Evolutionary conservation across 2,888 invertebrate genomes (phyloP), one percentile per base, ranked within the genome.

Genomic region (Dione juno): DNA sequence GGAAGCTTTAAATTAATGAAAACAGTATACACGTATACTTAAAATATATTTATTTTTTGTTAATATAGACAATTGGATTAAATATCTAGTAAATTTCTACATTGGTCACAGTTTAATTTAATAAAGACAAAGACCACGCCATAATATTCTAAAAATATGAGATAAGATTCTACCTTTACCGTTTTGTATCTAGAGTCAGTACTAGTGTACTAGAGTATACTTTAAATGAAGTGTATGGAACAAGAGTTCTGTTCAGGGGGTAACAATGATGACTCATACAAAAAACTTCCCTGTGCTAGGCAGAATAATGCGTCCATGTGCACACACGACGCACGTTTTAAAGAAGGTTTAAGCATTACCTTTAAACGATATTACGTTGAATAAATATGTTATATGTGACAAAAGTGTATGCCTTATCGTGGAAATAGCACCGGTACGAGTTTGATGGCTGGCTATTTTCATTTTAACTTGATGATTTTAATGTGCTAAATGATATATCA

Each of bases 261-360:
- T 61, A 61, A 35, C 28, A 61, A 61, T 61, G 61, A 61, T 61
- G 61, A 28, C n/a, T 28, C 61, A 7, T 45, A 61, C 45, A 61
- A 61, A 45, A 61, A 61, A 21, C 61, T 61, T 28, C 61, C 61
- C 61, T 35, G 6, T 28, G 11, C 35, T 61, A 35, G 9, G 28
- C n/a, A 45, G 11, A 61, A 45, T 43, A 6, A 28, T 61, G 11
- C 43, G n/a, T 59, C 43, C 43, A 10, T n/a, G n/a, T 28, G 9
- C 43, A 28, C 11, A 14, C n/a, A 21, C 19, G 13, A 1, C 43
- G 13, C 58, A 8, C 16, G 45, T n/a, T 61, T 35, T 45, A 61
- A 43, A 61, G 61, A 43, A 61, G n/a, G 10, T 11, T 61, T 16
- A 28, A 61, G 28, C n/a, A n/a, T n/a, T n/a, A n/a, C 8, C 28